phyloP scores from a whole-genome alignment of 2,113 vertebrate species.

The Nesospiza acunhae region DNA sequence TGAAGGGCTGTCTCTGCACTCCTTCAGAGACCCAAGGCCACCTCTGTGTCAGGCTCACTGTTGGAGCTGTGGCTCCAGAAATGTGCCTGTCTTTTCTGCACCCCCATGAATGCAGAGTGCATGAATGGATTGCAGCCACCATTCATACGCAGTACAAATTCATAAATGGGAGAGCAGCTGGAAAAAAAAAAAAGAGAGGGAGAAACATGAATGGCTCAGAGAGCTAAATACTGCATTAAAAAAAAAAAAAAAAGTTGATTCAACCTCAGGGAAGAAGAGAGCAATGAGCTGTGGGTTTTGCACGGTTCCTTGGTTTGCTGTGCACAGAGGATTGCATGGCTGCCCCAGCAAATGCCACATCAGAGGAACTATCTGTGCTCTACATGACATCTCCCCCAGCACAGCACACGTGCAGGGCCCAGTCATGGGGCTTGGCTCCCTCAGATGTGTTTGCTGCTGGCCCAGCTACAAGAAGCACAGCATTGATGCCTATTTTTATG shows the following conservation, averaged over 20 bases:
- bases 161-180: background rate
- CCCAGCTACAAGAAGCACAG: background rate
- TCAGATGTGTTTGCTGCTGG: background rate
- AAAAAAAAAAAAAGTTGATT: background rate
- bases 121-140: background rate
- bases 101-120: background rate
- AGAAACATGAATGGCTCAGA: conserved; percentile 32
- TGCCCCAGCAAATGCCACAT: conserved; percentile 25
- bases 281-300: conserved; percentile 7
- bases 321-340: background rate
- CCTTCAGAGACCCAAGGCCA: background rate
- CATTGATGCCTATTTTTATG: background rate
- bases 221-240: background rate
- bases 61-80: background rate
- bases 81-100: background rate
- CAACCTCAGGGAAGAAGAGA: background rate
- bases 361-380: conserved; percentile 13
- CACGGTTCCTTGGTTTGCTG: background rate
- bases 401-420: background rate
- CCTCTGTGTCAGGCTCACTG: background rate
- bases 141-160: background rate
- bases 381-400: conserved; percentile 3
- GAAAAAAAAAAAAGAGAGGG: background rate
- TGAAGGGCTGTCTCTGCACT: background rate
- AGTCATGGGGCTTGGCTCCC: background rate